phyloP scores from a whole-genome alignment of 2,888 invertebrate species.

The Formica aserva region DNA sequence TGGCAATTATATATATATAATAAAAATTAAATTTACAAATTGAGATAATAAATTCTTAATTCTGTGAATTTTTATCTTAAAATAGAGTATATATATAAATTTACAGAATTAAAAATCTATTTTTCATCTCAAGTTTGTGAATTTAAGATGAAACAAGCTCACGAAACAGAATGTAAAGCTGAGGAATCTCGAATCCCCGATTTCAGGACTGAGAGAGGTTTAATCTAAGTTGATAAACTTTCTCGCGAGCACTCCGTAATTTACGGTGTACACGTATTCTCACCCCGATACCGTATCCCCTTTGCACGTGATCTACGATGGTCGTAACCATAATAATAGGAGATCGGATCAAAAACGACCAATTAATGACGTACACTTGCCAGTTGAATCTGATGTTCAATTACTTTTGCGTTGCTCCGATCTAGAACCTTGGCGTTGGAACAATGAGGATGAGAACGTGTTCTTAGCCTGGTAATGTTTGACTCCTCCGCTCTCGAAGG shows the following conservation, averaged over 20 bases:
- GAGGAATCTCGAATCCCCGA: conserved; percentile 44
- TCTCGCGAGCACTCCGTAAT: conserved; percentile 58
- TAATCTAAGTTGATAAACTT: conserved; percentile 65
- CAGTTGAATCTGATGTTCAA: conserved; percentile 56
- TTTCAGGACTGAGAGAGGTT: conserved; percentile 51
- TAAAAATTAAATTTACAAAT: not conserved
- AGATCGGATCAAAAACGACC: conserved; percentile 46
- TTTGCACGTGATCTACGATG: conserved; percentile 67
- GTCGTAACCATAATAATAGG: conserved; percentile 71
- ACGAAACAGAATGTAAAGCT: conserved; percentile 33
- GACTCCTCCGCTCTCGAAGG: conserved; percentile 55
- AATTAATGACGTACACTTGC: conserved; percentile 54
- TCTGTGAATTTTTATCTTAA: too few relatives aligned
- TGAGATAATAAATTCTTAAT: too few relatives aligned
- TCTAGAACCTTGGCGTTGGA: conserved; percentile 43
- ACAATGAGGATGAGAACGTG: conserved; percentile 55
- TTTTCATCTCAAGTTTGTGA: not conserved
- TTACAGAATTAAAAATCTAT: not conserved
- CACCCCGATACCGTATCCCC: conserved; percentile 45
- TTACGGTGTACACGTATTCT: conserved; percentile 56
- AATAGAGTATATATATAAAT: not conserved
- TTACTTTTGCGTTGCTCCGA: conserved; percentile 39
- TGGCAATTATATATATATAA: too few relatives aligned
- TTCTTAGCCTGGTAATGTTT: conserved; percentile 50
- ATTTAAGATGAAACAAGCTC: not conserved